Evolutionary conservation across 2,888 invertebrate species (phyloP).

Genomic region (Drosophila phalerata): DNA sequence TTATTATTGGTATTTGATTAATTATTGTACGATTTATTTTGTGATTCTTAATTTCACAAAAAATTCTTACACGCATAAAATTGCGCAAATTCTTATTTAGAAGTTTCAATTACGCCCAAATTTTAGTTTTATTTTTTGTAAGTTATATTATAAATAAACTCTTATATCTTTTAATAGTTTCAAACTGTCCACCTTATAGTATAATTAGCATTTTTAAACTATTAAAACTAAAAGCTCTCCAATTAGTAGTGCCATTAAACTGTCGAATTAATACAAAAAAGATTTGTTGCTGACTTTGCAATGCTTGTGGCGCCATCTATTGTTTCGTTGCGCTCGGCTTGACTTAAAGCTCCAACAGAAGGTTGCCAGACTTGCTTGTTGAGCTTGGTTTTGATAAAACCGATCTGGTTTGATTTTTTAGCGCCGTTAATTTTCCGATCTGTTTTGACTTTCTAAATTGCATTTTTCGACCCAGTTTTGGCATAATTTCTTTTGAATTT

Average conservation of each 20-base stretch:
- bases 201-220: not conserved
- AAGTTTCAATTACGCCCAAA: slow-evolving; percentile 31
- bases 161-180: too few species aligned
- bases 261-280: slow-evolving; percentile 27
- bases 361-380: slow-evolving; percentile 36
- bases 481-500: too few species aligned
- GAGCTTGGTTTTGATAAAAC: slow-evolving; percentile 29
- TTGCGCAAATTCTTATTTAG: slow-evolving; percentile 30
- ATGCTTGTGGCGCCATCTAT: slow-evolving; percentile 55
- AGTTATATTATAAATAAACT: too few species aligned
- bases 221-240: not conserved
- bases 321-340: slow-evolving; percentile 23
- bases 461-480: too few species aligned
- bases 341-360: slow-evolving; percentile 43
- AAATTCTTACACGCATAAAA: too few species aligned
- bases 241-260: not conserved
- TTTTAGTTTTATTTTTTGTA: too few species aligned
- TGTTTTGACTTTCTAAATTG: too few species aligned
- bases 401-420: too few species aligned
- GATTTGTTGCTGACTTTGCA: not conserved
- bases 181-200: not conserved
- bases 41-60: slow-evolving; percentile 11
- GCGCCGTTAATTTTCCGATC: too few species aligned
- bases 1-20: slow-evolving; percentile 59
- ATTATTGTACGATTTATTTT: slow-evolving; percentile 27